A percentile compares a stretch with the other conserved stretches of the same genome.
These are phyloP conservation scores for Semicossyphus pulcher DNA, from an alignment of 2,113 vertebrate species.

Conservation along the genomic window DNA sequence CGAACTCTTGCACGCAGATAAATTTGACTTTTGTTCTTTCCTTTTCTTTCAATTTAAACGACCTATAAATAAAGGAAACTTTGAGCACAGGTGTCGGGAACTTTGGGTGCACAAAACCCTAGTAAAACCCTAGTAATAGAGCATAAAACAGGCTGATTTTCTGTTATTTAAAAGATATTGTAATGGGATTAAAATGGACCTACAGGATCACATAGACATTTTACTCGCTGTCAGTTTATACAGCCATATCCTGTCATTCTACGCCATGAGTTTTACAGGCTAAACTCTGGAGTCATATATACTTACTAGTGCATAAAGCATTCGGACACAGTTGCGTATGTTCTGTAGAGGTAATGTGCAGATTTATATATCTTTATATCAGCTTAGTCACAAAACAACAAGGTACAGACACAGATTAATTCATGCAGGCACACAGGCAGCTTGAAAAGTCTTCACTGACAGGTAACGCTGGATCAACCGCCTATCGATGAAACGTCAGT, in stretches of 20 bases:
- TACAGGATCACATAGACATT: not conserved
- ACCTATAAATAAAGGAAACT: conserved; percentile 16
- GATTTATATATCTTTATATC: conserved; percentile 14
- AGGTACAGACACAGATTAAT: conserved; percentile 11
- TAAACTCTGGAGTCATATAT: conserved; percentile 31
- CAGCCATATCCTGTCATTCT: conserved; percentile 31
- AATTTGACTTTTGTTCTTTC: conserved; percentile 29
- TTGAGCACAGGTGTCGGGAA: conserved; percentile 14
- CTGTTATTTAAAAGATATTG: not conserved
- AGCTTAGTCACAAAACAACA: conserved; percentile 9
- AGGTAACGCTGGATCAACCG: conserved; percentile 44
- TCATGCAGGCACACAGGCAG: conserved; percentile 20
- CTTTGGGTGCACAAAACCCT: not conserved
- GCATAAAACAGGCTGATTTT: not conserved
- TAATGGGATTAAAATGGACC: not conserved
- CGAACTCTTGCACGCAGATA: conserved; percentile 13
- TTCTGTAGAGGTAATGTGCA: not conserved
- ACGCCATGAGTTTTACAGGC: conserved; percentile 18
- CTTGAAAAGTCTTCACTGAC: conserved; percentile 19
- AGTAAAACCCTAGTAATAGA: not conserved
- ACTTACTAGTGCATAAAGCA: conserved; percentile 32
- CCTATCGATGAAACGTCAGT: conserved; percentile 28
- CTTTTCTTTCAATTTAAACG: conserved; percentile 1
- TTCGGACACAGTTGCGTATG: conserved; percentile 13
- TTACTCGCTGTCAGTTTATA: conserved; percentile 21